Evolutionary conservation across 2,888 invertebrate species (phyloP).

Genomic region (Ditula angustiorana): DNA sequence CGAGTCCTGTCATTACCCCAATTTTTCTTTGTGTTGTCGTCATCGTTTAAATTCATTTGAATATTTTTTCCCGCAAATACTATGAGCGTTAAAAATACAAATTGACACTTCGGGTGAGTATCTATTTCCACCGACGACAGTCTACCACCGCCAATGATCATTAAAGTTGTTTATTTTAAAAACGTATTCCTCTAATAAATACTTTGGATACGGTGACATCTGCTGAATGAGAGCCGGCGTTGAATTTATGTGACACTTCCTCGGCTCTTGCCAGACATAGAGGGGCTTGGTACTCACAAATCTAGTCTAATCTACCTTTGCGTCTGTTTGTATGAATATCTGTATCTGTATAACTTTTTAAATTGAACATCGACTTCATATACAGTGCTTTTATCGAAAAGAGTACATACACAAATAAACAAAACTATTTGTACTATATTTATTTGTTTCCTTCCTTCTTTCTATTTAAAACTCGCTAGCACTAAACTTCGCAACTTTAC

Average conservation of each 20-base stretch:
- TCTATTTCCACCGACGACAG: conserved; percentile 10
- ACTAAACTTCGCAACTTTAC: too few species aligned
- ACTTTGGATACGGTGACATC: neutral
- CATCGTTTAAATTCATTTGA: too few species aligned
- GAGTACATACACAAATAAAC: too few species aligned
- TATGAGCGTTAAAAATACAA: too few species aligned
- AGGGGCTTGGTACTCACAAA: neutral
- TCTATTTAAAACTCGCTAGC: too few species aligned
- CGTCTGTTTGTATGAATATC: neutral
- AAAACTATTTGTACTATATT: too few species aligned
- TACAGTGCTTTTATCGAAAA: too few species aligned
- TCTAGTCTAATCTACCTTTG: neutral
- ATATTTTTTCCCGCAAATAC: too few species aligned
- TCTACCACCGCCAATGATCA: conserved; percentile 8
- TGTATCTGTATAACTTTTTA: neutral
- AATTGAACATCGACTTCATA: neutral
- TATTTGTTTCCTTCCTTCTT: too few species aligned
- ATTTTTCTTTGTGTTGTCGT: too few species aligned
- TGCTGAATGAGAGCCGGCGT: neutral
- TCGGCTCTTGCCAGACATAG: conserved; percentile 7
- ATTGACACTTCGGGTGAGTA: too few species aligned
- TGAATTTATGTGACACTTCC: conserved; percentile 22
- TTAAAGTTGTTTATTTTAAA: conserved; percentile 15
- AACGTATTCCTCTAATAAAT: conserved; percentile 1
- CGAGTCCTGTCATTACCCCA: too few species aligned